These are phyloP conservation scores for Trachurus trachurus DNA, from an alignment of 2,797 vertebrate genomes.

Conservation along the genomic window DNA sequence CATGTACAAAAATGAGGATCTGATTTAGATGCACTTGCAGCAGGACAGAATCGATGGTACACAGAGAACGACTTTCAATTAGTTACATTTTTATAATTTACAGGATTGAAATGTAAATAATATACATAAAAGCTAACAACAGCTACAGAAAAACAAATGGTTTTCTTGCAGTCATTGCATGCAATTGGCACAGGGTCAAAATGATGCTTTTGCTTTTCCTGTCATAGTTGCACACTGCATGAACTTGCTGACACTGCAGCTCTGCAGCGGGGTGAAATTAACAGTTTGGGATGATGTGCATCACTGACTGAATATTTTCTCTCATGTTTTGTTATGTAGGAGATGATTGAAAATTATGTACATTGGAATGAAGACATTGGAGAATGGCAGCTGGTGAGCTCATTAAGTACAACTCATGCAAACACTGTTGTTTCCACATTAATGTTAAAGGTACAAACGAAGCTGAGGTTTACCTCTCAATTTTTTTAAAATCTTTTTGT, in stretches of 20 bases:
- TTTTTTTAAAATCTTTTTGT: not conserved
- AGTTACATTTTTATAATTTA: not conserved
- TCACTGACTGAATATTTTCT: not conserved
- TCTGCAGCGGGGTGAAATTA: not conserved
- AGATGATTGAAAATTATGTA: conserved; percentile 99
- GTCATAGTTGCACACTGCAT: not conserved
- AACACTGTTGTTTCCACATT: not conserved
- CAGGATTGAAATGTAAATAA: not conserved
- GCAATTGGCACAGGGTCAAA: too few relatives aligned
- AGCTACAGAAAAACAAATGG: not conserved
- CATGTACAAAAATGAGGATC: not conserved
- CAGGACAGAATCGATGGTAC: not conserved
- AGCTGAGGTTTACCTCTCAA: not conserved
- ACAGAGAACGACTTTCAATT: not conserved
- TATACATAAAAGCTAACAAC: not conserved
- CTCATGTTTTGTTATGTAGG: conserved; percentile 81
- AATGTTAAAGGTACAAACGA: not conserved
- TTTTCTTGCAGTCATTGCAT: not conserved
- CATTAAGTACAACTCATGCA: not conserved
- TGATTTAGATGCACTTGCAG: not conserved
- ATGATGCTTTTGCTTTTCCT: not conserved
- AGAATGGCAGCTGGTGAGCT: conserved; percentile 97
- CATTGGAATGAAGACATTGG: conserved; percentile 99
- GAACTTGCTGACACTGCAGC: not conserved
- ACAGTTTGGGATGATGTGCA: not conserved